phyloP scores from a whole-genome alignment of 2,888 invertebrate genomes.

The Blomia tropicalis region DNA sequence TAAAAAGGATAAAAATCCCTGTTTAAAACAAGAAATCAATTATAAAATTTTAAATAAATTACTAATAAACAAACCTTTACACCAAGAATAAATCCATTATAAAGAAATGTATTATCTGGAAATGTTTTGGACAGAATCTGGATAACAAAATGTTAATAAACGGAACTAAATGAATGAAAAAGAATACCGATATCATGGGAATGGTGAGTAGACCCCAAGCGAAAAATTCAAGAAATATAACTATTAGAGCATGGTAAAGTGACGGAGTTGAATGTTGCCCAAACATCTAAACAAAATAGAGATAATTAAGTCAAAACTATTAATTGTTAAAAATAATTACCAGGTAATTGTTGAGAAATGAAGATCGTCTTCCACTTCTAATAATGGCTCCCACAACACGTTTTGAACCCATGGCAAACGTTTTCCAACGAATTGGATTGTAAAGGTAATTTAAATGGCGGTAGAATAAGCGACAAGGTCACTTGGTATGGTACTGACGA shows the following conservation, averaged over 20 bases:
- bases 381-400: conserved; percentile 23
- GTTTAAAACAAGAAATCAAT: too few relatives aligned
- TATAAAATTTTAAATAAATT: conserved; percentile 31
- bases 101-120: conserved; percentile 94
- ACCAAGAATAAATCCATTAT: conserved; percentile 99
- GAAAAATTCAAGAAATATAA: conserved; percentile 99
- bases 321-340: not conserved
- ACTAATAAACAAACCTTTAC: conserved; percentile 50
- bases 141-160: not conserved
- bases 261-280: conserved; percentile 46
- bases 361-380: conserved; percentile 20
- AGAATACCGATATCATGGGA: conserved; percentile 67
- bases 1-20: conserved; percentile 88
- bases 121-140: conserved; percentile 87
- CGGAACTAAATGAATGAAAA: conserved; percentile 24
- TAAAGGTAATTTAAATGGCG: too few relatives aligned
- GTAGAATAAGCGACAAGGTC: too few relatives aligned
- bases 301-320: not conserved
- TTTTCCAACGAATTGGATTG: too few relatives aligned
- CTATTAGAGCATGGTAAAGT: conserved; percentile 93
- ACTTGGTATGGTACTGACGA: too few relatives aligned
- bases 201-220: conserved; percentile 97
- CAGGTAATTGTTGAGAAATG: conserved; percentile 14
- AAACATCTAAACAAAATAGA: conserved; percentile 11
- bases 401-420: conserved; percentile 18